phyloP scores from a whole-genome alignment of 2,113 vertebrate species.

The Pantherophis guttatus region DNA sequence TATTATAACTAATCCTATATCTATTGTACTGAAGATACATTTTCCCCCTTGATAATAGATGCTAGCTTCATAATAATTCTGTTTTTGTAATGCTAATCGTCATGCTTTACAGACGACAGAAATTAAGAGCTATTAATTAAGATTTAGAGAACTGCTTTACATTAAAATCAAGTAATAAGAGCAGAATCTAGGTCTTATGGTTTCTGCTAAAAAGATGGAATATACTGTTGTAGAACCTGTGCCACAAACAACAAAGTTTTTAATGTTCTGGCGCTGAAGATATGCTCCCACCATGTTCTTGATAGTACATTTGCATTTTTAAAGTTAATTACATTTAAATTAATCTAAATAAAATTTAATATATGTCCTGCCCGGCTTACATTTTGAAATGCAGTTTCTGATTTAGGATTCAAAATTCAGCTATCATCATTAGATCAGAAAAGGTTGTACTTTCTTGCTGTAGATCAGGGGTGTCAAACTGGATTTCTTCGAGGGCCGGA shows the following conservation, averaged over 20 bases:
- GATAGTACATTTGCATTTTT: background rate
- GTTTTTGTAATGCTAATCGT: background rate
- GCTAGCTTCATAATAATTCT: background rate
- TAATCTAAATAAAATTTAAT: background rate
- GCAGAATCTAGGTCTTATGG: background rate
- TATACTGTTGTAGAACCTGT: background rate
- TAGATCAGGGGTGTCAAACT: background rate
- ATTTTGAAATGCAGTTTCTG: background rate
- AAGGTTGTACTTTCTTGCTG: background rate
- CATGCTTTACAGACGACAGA: background rate
- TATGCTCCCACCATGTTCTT: background rate
- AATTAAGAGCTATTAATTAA: background rate
- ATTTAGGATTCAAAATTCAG: background rate
- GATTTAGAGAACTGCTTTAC: background rate
- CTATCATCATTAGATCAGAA: background rate
- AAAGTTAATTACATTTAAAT: background rate
- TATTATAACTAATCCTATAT: constrained; percentile 23
- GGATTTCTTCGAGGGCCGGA: too few relatives aligned
- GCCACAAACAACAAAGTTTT: background rate
- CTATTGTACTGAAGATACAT: constrained; percentile 46
- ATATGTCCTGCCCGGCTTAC: background rate
- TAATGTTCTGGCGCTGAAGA: background rate
- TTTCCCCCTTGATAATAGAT: constrained; percentile 23
- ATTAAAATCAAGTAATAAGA: background rate
- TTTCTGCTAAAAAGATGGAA: background rate